These are phyloP conservation scores for Micromys minutus DNA, from an alignment of 2,113 vertebrate genomes.

Conservation along the genomic window DNA sequence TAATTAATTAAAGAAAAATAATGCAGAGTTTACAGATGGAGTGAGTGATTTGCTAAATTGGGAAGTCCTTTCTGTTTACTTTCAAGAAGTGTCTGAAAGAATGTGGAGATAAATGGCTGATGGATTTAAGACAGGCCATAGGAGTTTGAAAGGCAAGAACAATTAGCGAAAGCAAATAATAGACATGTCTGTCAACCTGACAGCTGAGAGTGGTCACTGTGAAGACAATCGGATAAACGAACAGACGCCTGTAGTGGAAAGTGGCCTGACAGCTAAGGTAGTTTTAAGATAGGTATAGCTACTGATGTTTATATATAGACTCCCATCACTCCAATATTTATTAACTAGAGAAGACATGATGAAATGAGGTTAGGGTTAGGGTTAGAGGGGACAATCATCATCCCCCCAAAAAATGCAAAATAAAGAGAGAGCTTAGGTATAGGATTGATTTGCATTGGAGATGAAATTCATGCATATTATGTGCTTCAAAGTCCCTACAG, in stretches of 20 bases:
- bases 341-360: no score
- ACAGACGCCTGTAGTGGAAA: no score
- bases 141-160: not conserved
- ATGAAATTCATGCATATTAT: not conserved
- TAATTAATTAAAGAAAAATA: no score
- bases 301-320: not conserved
- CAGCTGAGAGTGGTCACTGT: not conserved
- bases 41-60: not conserved
- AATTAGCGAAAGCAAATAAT: not conserved
- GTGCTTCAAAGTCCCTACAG: not conserved
- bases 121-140: not conserved
- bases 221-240: not conserved
- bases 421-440: not conserved
- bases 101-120: not conserved
- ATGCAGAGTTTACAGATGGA: not conserved
- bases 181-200: not conserved
- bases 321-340: not conserved
- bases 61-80: not conserved
- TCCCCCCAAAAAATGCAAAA: not conserved
- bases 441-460: not conserved
- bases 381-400: not conserved
- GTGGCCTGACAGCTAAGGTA: not conserved
- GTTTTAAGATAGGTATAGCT: not conserved
- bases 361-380: no score
- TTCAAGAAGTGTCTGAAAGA: not conserved